Evolutionary conservation across 2,888 invertebrate species (phyloP).

Genomic region (Lingula anatina): DNA sequence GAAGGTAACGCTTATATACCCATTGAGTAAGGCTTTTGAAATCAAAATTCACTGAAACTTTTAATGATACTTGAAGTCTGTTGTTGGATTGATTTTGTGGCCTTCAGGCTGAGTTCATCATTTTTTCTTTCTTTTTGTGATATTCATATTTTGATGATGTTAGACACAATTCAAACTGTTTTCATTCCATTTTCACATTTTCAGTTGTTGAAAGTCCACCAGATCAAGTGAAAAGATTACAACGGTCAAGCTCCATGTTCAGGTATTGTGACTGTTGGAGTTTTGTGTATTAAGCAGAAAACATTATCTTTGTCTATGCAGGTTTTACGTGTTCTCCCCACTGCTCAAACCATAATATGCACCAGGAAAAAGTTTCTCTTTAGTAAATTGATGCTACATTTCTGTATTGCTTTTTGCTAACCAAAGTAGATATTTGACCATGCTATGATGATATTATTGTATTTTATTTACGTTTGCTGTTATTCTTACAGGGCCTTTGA

Average conservation of each 20-base stretch:
- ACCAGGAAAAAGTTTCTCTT: background rate
- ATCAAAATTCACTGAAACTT: too few relatives aligned
- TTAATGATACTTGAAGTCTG: too few relatives aligned
- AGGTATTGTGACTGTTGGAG: constrained; percentile 27
- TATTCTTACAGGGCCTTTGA: constrained; percentile 64
- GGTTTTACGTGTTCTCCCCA: background rate
- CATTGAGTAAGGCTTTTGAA: too few relatives aligned
- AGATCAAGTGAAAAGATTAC: constrained; percentile 65
- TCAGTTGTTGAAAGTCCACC: constrained; percentile 61
- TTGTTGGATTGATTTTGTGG: too few relatives aligned
- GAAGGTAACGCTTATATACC: constrained; percentile 52
- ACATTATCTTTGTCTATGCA: background rate
- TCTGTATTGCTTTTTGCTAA: too few relatives aligned
- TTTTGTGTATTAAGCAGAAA: background rate
- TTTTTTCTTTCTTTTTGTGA: too few relatives aligned
- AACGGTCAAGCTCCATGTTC: constrained; percentile 72
- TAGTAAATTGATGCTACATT: background rate
- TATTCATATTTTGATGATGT: too few relatives aligned
- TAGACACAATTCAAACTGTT: too few relatives aligned
- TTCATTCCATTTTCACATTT: constrained; percentile 17
- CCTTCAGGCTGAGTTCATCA: too few relatives aligned
- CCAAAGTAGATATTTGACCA: too few relatives aligned
- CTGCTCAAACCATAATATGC: background rate
- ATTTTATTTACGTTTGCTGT: background rate
- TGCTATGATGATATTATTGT: too few relatives aligned